Percentiles rank a stretch among this genome's conserved stretches.
Conservation (phyloP, 2,797 vertebrate species). For the Glyptemys insculpta region DNA sequence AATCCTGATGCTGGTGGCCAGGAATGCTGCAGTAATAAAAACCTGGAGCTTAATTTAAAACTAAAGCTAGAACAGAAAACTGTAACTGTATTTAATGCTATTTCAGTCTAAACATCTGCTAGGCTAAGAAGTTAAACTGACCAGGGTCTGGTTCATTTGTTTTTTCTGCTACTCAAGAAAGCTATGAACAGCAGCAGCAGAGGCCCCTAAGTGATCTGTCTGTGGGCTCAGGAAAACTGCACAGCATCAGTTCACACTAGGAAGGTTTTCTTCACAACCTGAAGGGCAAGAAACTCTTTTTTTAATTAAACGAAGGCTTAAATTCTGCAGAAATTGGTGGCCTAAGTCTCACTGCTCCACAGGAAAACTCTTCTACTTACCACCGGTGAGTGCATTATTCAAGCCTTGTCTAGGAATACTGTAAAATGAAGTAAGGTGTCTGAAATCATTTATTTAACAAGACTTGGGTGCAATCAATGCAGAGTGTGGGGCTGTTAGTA, state of each 20-base stretch:
- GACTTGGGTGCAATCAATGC: too few relatives aligned
- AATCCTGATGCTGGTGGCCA: background rate
- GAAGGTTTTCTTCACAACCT: background rate
- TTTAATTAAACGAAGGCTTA: background rate
- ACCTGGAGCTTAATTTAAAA: background rate
- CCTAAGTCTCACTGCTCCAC: background rate
- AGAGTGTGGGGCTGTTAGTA: background rate
- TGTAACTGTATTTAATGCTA: background rate
- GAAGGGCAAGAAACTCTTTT: background rate
- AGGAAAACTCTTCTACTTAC: background rate
- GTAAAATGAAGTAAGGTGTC: background rate
- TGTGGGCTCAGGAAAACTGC: background rate
- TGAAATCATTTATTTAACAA: background rate
- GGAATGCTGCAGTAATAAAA: background rate
- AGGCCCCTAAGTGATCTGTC: background rate
- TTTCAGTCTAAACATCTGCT: background rate
- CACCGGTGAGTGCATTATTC: background rate
- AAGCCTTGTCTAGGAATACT: fast-evolving
- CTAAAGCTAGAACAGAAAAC: background rate
- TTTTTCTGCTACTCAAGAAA: background rate
- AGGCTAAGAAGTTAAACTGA: background rate
- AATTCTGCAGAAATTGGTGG: background rate
- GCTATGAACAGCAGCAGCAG: background rate
- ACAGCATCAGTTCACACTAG: background rate
- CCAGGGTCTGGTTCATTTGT: background rate